Base-by-base conservation (phyloP, 2,113 vertebrate species). In the Carlito syrichta region DNA sequence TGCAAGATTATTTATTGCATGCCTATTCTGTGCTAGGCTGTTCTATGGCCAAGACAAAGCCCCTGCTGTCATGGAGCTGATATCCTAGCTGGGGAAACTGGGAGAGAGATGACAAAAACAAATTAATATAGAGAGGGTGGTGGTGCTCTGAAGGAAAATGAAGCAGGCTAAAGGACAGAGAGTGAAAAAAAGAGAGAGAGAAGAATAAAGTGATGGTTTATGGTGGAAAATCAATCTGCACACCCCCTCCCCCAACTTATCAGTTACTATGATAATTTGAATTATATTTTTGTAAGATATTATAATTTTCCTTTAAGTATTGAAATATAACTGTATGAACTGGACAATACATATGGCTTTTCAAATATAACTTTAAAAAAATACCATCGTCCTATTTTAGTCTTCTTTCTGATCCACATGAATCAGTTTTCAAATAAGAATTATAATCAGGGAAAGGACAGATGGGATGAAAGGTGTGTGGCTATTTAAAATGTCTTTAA, bases 391-490 rank as follows among this genome's bases (percentile, higher is more conserved):
- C 86, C 32, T 73, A 68, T 81, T 85, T 87, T 89, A 73, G 83
- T 95, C n/a, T 92, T 94, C 17, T 87, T 83, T 68, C 30, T 88
- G 94, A 91, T 89, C 16, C 60, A 85, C 11, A 66, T 58, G 8
- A 82, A 84, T 97, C 20, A 82, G 45, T 73, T 93, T 74, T 88
- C 27, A 88, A 60, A 52, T 87, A n/a, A n/a, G n/a, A n/a, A n/a
- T n/a, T n/a, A n/a, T n/a, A 95, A 85, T 54, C 14, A 71, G 25
- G 30, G 9, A 6, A 89, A 82, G n/a, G 11, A 52, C 27, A 88
- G 43, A 54, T 69, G 22, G 27, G 25, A 79, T 86, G 35, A 54
- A 71, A 93, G 74, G 19, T 40, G 13, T 23, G 1, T 56, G 73
- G 16, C 12, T 81, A 40, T 90, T 86, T 86, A 85, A 82, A 81